Base-by-base conservation (phyloP, 2,113 vertebrate species). In the Muntiacus reevesi region DNA sequence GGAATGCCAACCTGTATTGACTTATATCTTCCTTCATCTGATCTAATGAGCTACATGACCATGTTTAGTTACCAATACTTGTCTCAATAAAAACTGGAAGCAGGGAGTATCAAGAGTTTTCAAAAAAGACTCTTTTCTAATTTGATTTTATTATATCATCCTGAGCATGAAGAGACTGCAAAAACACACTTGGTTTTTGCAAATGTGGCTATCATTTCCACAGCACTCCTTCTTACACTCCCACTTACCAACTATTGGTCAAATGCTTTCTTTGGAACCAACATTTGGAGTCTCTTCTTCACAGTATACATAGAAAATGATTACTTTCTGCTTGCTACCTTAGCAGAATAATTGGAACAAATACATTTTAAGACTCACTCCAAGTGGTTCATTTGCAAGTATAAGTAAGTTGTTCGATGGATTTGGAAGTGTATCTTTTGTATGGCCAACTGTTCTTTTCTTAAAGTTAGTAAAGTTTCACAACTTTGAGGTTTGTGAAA, bases 401-500 rank as follows among this genome's bases (percentile, higher is more conserved):
- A 67, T 93, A 98, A 98, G 96, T 98, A 98, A 97, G 89, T 97
- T 94, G 98, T 95, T 91, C 96, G 92, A 4, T 89, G 89, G 71
- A 88, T 96, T 97, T 97, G 97, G 98, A 98, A 98, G 89, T 40
- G 97, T 98, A 98, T 55, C 45, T 98, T 98, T 98, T 97, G 94
- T 96, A 97, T 97, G 96, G 76, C 87, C 97, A 82, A 94, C 81
- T 43, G 21, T 98, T 98, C 98, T 98, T 96, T 97, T 90, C 94
- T 98, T 98, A 97, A 93, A 5, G 12, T 96, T 98, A 95, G 95
- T 94, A 98, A 98, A 97, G 33, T 97, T 98, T 98, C 98, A 98
- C 96, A 98, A 98, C 96, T 98, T 98, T 98, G 98, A 97, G 97
- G 98, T 98, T 98, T 97, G 95, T 98, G 98, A 96, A 98, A 98